Percentiles rank a stretch among this genome's conserved stretches.
These are phyloP conservation scores for Myotis lucifugus DNA, from an alignment of 2,113 vertebrate species.

Conservation along the genomic window DNA sequence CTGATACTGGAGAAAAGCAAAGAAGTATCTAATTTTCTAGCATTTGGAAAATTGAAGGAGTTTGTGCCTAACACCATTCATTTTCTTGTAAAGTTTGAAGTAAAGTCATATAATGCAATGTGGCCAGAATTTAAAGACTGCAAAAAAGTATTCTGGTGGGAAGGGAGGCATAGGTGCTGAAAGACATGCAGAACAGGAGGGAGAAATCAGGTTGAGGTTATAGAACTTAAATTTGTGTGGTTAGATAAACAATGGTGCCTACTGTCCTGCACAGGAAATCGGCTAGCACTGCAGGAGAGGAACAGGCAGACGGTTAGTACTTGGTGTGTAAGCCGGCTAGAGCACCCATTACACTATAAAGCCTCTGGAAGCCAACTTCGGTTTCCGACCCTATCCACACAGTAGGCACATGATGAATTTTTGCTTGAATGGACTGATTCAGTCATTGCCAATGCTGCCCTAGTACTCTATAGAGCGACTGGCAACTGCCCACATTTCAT, in stretches of 20 bases:
- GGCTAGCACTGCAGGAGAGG: not conserved
- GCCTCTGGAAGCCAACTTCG: not conserved
- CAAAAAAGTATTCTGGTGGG: not conserved
- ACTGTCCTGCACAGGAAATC: not conserved
- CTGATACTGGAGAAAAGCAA: not conserved
- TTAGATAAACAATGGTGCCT: not conserved
- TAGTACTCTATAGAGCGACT: slow-evolving; percentile 63
- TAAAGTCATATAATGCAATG: not conserved
- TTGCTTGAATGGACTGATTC: slow-evolving; percentile 71
- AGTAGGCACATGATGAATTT: slow-evolving; percentile 59
- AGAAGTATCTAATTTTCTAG: not conserved
- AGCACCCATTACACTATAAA: not conserved
- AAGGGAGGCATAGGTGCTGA: not conserved
- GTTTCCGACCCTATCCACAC: slow-evolving; percentile 53
- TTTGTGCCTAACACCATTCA: not conserved
- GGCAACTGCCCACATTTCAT: slow-evolving; percentile 75
- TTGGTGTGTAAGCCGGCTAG: not conserved
- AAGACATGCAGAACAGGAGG: not conserved
- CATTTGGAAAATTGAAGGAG: slow-evolving; percentile 49
- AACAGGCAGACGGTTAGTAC: not conserved
- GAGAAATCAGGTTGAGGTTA: not conserved
- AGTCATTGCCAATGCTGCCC: slow-evolving; percentile 66
- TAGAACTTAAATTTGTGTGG: not conserved
- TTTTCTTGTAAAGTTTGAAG: not conserved
- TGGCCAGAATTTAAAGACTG: slow-evolving; percentile 13